Conservation (phyloP, 2,797 vertebrate genomes). For the Pseudochirops corinnae region DNA sequence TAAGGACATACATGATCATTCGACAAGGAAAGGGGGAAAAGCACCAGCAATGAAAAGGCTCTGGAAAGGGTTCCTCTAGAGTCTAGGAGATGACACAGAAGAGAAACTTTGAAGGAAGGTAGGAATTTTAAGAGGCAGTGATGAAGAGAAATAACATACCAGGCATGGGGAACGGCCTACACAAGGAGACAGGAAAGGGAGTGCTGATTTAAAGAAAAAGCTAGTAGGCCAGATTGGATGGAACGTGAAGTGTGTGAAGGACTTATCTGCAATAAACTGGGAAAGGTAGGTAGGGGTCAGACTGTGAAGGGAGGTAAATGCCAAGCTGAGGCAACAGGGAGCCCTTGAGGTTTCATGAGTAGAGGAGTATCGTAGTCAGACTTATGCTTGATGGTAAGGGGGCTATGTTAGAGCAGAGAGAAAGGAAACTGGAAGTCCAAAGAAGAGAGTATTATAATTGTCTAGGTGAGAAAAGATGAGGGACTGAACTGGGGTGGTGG, state of each 20-base stretch:
- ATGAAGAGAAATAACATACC: not conserved
- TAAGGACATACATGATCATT: not conserved
- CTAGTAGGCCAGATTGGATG: not conserved
- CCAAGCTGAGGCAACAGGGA: not conserved
- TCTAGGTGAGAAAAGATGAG: not conserved
- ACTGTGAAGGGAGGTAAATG: not conserved
- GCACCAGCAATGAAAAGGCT: not conserved
- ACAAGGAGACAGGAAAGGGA: not conserved
- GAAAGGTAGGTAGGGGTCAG: not conserved
- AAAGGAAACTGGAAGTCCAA: not conserved
- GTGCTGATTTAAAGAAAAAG: not conserved
- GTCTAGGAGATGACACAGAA: not conserved
- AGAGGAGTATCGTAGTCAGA: not conserved
- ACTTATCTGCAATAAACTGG: not conserved
- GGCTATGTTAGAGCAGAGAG: not conserved
- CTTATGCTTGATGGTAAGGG: no score
- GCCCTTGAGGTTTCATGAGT: not conserved
- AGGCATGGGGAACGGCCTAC: not conserved
- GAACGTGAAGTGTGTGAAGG: not conserved
- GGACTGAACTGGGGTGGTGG: not conserved
- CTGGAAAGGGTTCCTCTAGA: not conserved
- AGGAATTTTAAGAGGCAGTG: not conserved
- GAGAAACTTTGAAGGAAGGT: not conserved
- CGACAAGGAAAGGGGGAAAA: not conserved
- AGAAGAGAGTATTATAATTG: not conserved